Conservation (phyloP, 2,888 invertebrate genomes). For the Aproaerema taeniolella region DNA sequence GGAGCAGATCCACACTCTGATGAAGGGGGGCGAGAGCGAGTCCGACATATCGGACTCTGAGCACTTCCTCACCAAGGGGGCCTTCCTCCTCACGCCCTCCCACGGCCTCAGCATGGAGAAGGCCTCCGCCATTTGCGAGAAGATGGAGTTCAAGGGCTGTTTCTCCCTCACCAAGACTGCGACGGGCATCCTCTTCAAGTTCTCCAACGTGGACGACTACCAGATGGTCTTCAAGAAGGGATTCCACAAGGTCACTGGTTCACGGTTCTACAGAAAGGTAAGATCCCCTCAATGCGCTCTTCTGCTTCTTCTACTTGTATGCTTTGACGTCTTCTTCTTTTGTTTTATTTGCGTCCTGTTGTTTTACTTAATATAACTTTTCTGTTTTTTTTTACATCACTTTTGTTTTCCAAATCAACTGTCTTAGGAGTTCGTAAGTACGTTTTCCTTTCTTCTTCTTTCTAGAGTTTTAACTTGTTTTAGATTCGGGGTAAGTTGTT, state of each 20-base stretch:
- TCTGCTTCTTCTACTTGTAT: constrained; percentile 20
- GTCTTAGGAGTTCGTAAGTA: no score
- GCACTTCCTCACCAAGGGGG: constrained; percentile 88
- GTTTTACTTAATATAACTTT: not conserved
- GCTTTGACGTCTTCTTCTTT: constrained; percentile 14
- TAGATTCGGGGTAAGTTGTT: no score
- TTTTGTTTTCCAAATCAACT: no score
- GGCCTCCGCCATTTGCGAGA: constrained; percentile 90
- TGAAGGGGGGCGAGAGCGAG: constrained; percentile 86
- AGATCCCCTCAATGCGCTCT: constrained; percentile 45
- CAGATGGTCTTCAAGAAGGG: constrained; percentile 92
- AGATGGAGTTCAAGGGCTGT: constrained; percentile 91
- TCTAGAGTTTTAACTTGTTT: no score
- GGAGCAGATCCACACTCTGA: constrained; percentile 74
- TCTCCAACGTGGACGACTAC: constrained; percentile 91
- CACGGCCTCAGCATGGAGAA: constrained; percentile 92
- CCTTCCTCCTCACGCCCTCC: constrained; percentile 90
- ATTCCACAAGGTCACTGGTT: constrained; percentile 91
- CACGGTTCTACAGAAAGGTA: constrained; percentile 91
- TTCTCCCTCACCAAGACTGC: constrained; percentile 92
- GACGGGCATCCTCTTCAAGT: constrained; percentile 92
- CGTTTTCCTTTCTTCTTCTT: no score
- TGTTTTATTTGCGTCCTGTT: constrained; percentile 12
- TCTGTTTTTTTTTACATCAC: no score
- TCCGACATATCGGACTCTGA: constrained; percentile 86